Evolutionary conservation across 2,888 invertebrate species (phyloP).

Genomic region (Poecilus cupreus): DNA sequence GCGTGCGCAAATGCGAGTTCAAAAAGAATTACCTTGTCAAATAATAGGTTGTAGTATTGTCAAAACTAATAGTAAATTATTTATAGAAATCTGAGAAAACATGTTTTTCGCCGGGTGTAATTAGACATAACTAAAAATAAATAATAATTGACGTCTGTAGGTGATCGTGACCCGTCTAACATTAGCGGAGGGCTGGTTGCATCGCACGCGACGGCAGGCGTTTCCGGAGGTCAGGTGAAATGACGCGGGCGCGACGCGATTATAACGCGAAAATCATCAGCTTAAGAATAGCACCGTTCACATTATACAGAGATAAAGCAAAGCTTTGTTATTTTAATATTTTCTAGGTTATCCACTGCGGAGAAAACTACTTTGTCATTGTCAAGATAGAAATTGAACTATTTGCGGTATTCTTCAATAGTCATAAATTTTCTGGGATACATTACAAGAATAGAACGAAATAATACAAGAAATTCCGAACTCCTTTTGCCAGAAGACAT

Average conservation of each 20-base stretch:
- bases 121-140: slow-evolving; percentile 17
- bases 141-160: slow-evolving; percentile 16
- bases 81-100: background rate
- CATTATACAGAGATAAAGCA: background rate
- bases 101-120: background rate
- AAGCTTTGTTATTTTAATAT: background rate
- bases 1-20: too few species aligned
- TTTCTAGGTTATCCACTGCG: background rate
- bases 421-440: background rate
- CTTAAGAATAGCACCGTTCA: background rate
- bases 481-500: background rate
- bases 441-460: background rate
- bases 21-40: too few species aligned
- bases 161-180: background rate
- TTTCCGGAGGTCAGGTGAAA: background rate
- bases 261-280: background rate
- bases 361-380: background rate
- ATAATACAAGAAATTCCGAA: background rate
- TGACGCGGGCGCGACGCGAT: background rate
- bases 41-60: too few species aligned
- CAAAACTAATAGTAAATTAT: too few species aligned
- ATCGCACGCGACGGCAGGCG: background rate
- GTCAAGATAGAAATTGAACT: background rate
- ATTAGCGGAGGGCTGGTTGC: background rate
- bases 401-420: background rate